phyloP scores from a whole-genome alignment of 2,888 invertebrate species.

The Orthosia incerta region DNA sequence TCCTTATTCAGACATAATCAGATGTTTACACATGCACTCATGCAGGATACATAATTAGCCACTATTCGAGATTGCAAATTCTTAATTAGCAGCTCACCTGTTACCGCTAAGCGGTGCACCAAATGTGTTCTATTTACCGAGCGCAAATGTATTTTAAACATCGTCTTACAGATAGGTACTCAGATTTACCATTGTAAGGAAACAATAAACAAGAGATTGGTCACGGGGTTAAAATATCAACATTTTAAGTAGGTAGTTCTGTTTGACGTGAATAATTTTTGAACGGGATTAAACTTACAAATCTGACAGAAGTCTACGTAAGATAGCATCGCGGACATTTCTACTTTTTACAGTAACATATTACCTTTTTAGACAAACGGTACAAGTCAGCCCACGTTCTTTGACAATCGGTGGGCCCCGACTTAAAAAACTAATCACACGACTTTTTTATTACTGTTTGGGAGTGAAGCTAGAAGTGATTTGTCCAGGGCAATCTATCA shows the following conservation, averaged over 20 bases:
- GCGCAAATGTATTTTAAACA: conserved; percentile 19
- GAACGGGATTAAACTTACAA: conserved; percentile 79
- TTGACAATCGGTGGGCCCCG: conserved; percentile 80
- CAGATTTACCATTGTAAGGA: conserved; percentile 54
- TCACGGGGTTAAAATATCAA: conserved; percentile 61
- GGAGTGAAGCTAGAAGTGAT: conserved; percentile 87
- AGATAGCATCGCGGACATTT: conserved; percentile 80
- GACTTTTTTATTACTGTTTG: conserved; percentile 85
- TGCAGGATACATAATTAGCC: conserved; percentile 72
- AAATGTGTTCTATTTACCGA: conserved; percentile 51
- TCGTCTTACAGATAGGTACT: conserved; percentile 4
- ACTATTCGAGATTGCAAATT: conserved; percentile 67
- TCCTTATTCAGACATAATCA: conserved; percentile 49
- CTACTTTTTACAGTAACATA: conserved; percentile 80
- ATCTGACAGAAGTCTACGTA: conserved; percentile 80
- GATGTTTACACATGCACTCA: conserved; percentile 53
- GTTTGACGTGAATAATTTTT: conserved; percentile 76
- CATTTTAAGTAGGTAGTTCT: conserved; percentile 57
- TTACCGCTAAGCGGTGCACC: conserved; percentile 62
- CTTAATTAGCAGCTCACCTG: conserved; percentile 74
- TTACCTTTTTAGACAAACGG: conserved; percentile 82
- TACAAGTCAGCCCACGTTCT: conserved; percentile 81
- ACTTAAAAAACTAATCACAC: conserved; percentile 85
- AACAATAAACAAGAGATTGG: conserved; percentile 65
- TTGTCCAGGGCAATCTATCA: conserved; percentile 90